These are phyloP conservation scores for Drosophila imparisetae DNA, from an alignment of 2,888 invertebrate species.

Conservation along the genomic window DNA sequence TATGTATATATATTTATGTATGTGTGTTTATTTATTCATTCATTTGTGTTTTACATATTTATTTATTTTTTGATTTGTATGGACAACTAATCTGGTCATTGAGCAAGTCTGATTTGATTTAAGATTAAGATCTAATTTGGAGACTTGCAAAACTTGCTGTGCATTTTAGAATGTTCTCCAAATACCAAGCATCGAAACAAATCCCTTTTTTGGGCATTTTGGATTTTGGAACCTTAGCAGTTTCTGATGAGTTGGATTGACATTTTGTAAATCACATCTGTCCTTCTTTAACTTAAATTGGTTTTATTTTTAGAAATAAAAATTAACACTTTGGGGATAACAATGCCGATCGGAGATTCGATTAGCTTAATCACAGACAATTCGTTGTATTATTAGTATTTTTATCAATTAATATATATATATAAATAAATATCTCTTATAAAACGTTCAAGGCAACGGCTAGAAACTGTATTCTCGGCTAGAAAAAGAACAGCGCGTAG, in stretches of 20 bases:
- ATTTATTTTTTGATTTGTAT: conserved; percentile 4
- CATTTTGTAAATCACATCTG: not conserved
- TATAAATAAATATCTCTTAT: not conserved
- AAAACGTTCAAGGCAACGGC: conserved; percentile 28
- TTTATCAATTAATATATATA: not conserved
- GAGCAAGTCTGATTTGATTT: conserved; percentile 1
- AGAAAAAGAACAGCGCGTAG: conserved; percentile 26
- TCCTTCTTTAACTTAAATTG: not conserved
- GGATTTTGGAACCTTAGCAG: not conserved
- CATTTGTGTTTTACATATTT: conserved; percentile 1
- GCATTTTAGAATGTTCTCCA: not conserved
- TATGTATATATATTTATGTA: not conserved
- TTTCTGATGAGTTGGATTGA: not conserved
- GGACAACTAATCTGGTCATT: not conserved
- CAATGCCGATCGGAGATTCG: not conserved
- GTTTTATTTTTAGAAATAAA: not conserved
- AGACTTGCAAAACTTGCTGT: not conserved
- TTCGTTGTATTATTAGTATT: not conserved
- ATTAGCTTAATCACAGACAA: not conserved
- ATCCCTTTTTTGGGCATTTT: not conserved
- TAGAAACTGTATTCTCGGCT: conserved; percentile 38
- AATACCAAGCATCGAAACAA: not conserved
- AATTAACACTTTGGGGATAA: not conserved
- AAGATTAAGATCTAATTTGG: not conserved
- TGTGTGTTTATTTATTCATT: not conserved